Evolutionary conservation across 2,113 vertebrate species (phyloP).

Genomic region (Entosphenus tridentatus): DNA sequence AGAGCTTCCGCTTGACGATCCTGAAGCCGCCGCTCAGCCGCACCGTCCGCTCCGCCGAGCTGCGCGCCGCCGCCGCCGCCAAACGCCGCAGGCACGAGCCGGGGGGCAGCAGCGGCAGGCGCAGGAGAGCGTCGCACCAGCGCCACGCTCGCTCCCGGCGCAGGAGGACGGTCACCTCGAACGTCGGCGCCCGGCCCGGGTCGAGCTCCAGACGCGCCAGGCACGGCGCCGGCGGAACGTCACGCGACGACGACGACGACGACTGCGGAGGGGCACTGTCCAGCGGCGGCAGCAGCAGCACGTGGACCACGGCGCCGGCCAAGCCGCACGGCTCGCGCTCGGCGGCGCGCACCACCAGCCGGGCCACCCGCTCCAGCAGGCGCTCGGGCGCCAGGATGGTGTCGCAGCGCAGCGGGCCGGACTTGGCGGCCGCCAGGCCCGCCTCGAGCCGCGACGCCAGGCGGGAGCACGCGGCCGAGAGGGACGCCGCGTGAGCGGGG

Average conservation of each 20-base stretch:
- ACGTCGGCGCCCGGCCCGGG: conserved; percentile 1
- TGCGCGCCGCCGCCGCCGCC: too few species aligned
- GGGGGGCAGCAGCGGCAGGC: too few species aligned
- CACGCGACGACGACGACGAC: not conserved
- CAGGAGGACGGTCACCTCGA: conserved; percentile 3
- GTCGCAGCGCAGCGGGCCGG: not conserved
- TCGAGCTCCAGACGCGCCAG: not conserved
- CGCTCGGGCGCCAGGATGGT: not conserved
- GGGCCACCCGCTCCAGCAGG: not conserved
- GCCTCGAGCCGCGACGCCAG: too few species aligned
- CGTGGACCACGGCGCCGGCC: not conserved
- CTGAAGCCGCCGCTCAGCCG: too few species aligned
- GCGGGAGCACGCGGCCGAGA: too few species aligned
- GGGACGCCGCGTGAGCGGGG: too few species aligned
- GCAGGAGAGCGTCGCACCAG: too few species aligned
- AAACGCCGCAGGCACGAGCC: too few species aligned
- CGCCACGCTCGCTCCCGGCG: not conserved
- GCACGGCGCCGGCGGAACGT: not conserved
- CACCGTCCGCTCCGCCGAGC: too few species aligned
- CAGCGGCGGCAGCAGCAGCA: not conserved
- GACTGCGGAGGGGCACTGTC: too few species aligned
- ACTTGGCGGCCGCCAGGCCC: not conserved
- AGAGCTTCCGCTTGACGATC: too few species aligned
- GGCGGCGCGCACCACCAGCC: not conserved
- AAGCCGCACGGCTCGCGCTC: not conserved